A percentile compares a stretch with the other conserved stretches of the same genome.
Evolutionary conservation across 1,140 invertebrate species (phyloP).

Genomic region (Trichogramma pretiosum): DNA sequence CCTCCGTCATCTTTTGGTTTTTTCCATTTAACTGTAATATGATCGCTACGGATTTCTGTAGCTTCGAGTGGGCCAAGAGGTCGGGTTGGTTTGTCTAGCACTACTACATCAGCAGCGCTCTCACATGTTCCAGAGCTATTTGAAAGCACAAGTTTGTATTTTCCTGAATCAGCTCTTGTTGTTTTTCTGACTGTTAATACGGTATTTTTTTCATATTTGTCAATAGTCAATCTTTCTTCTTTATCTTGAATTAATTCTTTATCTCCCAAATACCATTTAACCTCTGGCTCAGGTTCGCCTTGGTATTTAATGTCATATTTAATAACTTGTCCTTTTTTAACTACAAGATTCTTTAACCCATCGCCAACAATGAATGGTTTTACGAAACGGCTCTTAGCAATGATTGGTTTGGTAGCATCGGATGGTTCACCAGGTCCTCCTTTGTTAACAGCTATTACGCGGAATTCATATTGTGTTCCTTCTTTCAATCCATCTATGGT

Average conservation of each 20-base stretch:
- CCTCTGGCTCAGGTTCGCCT: slow-evolving; percentile 88
- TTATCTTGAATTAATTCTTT: slow-evolving; percentile 64
- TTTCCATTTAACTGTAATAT: slow-evolving; percentile 91
- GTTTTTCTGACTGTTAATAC: slow-evolving; percentile 82
- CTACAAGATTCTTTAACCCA: slow-evolving; percentile 72
- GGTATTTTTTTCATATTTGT: slow-evolving; percentile 84
- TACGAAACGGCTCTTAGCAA: slow-evolving; percentile 91
- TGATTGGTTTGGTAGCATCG: slow-evolving; percentile 87
- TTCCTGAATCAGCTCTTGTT: slow-evolving; percentile 79
- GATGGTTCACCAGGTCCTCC: slow-evolving; percentile 91
- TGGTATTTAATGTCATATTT: slow-evolving; percentile 90
- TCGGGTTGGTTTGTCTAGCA: slow-evolving; percentile 79
- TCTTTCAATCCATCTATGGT: slow-evolving; percentile 88
- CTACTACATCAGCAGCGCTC: slow-evolving; percentile 75
- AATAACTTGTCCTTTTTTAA: slow-evolving; percentile 90
- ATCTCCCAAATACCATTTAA: slow-evolving; percentile 68
- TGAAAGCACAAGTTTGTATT: slow-evolving; percentile 75
- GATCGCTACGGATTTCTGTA: slow-evolving; percentile 79
- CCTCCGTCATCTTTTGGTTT: slow-evolving; percentile 91
- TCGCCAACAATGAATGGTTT: slow-evolving; percentile 89
- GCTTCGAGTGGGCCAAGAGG: slow-evolving; percentile 80
- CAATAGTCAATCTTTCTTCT: slow-evolving; percentile 68
- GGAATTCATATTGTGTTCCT: slow-evolving; percentile 92
- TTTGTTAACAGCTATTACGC: slow-evolving; percentile 91
- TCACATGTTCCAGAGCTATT: slow-evolving; percentile 81